These are phyloP conservation scores for Morbakka virulenta DNA, from an alignment of 30 jellyfish, hydroid and myxozoan species.

Conservation along the genomic window DNA sequence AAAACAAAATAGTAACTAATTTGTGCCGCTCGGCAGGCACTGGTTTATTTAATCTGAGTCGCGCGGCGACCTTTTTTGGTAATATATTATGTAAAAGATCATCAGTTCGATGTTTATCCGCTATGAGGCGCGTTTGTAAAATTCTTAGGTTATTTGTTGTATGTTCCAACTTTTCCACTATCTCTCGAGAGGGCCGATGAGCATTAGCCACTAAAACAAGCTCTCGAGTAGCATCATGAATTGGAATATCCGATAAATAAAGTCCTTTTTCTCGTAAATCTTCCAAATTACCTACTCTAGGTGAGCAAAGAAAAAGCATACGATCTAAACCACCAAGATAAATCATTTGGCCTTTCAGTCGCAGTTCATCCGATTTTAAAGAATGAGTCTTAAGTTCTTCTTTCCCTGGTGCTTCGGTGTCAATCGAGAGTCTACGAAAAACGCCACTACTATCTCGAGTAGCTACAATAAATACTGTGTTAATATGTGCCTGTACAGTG, in stretches of 20 bases:
- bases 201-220: conserved; percentile 70
- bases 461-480: conserved; percentile 74
- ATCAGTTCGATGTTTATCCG: conserved; percentile 70
- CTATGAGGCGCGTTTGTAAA: conserved; percentile 57
- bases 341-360: conserved; percentile 87
- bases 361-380: conserved; percentile 46
- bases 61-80: conserved; percentile 75
- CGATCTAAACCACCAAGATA: conserved; percentile 45
- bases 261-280: conserved; percentile 47
- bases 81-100: conserved; percentile 66
- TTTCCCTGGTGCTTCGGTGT: neutral
- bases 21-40: conserved; percentile 73
- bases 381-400: neutral
- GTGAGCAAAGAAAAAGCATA: conserved; percentile 76
- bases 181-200: conserved; percentile 68
- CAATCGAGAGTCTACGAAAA: conserved; percentile 47
- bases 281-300: conserved; percentile 61
- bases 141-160: conserved; percentile 61
- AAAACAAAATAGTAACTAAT: conserved; percentile 65
- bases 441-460: conserved; percentile 59
- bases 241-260: conserved; percentile 70
- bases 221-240: conserved; percentile 80
- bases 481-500: conserved; percentile 62
- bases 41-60: conserved; percentile 68
- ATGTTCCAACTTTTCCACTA: conserved; percentile 64